Conservation (phyloP, 2,888 invertebrate genomes). For the Aphrophora alni region DNA sequence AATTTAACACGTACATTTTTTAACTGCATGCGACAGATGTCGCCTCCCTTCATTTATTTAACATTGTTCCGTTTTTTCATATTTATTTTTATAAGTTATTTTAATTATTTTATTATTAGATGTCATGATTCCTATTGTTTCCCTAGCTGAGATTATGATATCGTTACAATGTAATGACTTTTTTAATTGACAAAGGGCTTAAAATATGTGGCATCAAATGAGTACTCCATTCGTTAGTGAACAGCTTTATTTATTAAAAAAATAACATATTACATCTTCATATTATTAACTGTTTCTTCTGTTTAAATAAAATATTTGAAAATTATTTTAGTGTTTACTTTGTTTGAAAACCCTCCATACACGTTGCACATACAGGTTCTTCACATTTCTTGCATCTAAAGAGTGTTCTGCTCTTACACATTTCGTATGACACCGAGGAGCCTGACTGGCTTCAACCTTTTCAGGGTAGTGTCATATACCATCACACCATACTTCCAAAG, state of each 20-base stretch:
- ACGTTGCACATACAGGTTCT: constrained; percentile 25
- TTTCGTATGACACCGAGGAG: not conserved
- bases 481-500: not conserved
- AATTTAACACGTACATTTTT: no score
- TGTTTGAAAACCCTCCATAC: constrained; percentile 6
- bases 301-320: no score
- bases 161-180: not conserved
- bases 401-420: not conserved
- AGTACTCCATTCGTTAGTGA: not conserved
- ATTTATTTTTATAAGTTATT: no score
- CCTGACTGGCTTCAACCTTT: not conserved
- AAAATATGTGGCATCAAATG: not conserved
- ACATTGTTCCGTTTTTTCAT: no score
- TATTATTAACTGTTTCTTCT: no score
- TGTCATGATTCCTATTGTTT: no score
- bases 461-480: not conserved
- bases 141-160: no score
- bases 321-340: no score
- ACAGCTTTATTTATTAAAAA: not conserved
- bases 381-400: constrained; percentile 24
- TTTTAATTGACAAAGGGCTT: not conserved
- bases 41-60: no score
- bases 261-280: no score
- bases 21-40: no score
- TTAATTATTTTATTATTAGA: no score